Percentiles rank a stretch among this genome's conserved stretches.
Conservation (phyloP, 1,140 invertebrate species). For the Drosophila ercepeae region DNA sequence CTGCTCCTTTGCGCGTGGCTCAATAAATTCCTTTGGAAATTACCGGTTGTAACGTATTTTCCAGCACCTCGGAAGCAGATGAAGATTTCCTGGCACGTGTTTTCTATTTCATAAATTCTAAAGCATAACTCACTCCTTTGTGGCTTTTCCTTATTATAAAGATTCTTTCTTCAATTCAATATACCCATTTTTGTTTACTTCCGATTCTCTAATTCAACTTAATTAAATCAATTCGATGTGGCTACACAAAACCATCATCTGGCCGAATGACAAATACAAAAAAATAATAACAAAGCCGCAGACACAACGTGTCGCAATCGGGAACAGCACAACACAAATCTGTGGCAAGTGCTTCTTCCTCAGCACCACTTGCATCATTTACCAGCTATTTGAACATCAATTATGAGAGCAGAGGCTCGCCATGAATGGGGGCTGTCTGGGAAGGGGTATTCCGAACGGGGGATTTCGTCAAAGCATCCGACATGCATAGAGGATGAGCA, state of each 20-base stretch:
- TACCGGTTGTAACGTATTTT: constrained; percentile 66
- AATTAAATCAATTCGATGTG: constrained; percentile 73
- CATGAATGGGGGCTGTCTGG: constrained; percentile 19
- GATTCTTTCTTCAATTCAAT: background rate
- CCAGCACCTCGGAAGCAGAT: constrained; percentile 22
- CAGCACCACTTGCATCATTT: constrained; percentile 59
- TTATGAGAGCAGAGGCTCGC: constrained; percentile 60
- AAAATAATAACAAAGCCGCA: constrained; percentile 13
- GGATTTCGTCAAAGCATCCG: constrained; percentile 20
- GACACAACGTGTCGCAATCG: constrained; percentile 26
- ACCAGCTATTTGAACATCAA: constrained; percentile 79
- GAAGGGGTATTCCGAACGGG: background rate
- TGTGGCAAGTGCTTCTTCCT: constrained; percentile 76
- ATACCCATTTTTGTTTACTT: constrained; percentile 13
- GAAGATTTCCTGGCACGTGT: constrained; percentile 72
- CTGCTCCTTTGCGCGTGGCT: constrained; percentile 36
- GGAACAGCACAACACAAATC: constrained; percentile 47
- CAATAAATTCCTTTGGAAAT: constrained; percentile 49
- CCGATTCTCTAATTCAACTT: constrained; percentile 63
- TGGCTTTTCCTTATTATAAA: background rate
- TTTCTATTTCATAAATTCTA: constrained; percentile 11
- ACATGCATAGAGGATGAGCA: constrained; percentile 47
- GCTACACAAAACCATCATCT: constrained; percentile 57
- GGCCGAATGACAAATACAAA: constrained; percentile 37
- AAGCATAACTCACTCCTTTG: constrained; percentile 7